Percentiles rank a stretch among this genome's conserved stretches.
Conservation (phyloP, 1,140 invertebrate species). For the Batillaria attramentaria region DNA sequence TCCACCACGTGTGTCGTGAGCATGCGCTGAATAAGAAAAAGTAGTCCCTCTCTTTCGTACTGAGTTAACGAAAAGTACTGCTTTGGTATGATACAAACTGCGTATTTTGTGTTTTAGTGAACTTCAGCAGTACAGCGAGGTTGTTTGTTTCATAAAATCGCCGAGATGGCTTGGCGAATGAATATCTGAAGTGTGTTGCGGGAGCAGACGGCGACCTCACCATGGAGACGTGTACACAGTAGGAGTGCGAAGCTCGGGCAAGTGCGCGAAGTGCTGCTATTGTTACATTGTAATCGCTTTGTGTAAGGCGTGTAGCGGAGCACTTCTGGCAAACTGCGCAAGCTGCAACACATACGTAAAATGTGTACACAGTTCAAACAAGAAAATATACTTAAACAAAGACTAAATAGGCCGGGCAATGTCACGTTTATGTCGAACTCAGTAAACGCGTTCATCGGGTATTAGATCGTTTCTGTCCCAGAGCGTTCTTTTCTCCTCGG, state of each 20-base stretch:
- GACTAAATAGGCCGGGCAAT: too few relatives aligned
- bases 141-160: neutral
- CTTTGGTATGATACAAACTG: neutral
- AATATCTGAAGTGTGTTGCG: slow-evolving; percentile 11
- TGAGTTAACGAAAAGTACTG: neutral
- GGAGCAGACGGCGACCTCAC: slow-evolving; percentile 20
- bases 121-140: neutral
- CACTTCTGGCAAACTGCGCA: neutral
- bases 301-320: neutral
- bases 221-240: slow-evolving; percentile 39
- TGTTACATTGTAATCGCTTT: slow-evolving; percentile 2
- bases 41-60: neutral
- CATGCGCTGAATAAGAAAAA: slow-evolving; percentile 9
- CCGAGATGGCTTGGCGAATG: slow-evolving; percentile 16
- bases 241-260: neutral
- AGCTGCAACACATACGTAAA: neutral
- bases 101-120: neutral
- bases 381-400: too few relatives aligned
- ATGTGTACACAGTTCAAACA: too few relatives aligned
- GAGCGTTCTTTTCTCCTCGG: too few relatives aligned
- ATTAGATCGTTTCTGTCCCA: too few relatives aligned
- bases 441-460: too few relatives aligned
- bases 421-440: too few relatives aligned
- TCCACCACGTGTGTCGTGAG: slow-evolving; percentile 1
- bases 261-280: neutral